Percentiles rank a stretch among this genome's conserved stretches.
These are phyloP conservation scores for Telmatochromis brachygnathus DNA, from an alignment of 2,113 vertebrate species.

Conservation along the genomic window DNA sequence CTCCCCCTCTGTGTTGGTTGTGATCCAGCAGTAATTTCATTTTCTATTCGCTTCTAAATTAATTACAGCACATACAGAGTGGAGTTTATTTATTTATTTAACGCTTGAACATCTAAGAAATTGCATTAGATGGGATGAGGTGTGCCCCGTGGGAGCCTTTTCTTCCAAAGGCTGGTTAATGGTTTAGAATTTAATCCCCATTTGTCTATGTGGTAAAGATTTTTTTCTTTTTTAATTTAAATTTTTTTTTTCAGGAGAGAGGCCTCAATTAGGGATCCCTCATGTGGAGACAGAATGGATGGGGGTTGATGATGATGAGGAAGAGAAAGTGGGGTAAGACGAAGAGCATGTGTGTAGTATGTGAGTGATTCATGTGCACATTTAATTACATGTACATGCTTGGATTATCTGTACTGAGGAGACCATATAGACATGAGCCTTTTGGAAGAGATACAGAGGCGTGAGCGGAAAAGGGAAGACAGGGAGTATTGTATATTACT, in stretches of 20 bases:
- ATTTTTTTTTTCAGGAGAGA: neutral
- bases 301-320: neutral
- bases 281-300: neutral
- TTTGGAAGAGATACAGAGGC: neutral
- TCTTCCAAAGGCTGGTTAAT: neutral
- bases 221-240: neutral
- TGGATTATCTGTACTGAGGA: neutral
- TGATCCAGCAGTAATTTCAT: constrained; percentile 48
- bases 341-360: neutral
- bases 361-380: constrained; percentile 1
- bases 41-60: constrained; percentile 40
- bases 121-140: constrained; percentile 51
- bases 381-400: constrained; percentile 30
- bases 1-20: neutral
- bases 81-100: constrained; percentile 54
- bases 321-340: neutral
- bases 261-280: constrained; percentile 23
- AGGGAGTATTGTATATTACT: neutral
- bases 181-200: constrained; percentile 21
- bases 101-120: constrained; percentile 43
- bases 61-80: constrained; percentile 34
- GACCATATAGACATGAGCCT: neutral
- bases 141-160: constrained; percentile 19
- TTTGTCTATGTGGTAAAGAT: constrained; percentile 3
- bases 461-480: neutral